phyloP scores from a whole-genome alignment of 2,888 invertebrate species.

The Drosophila cracens region DNA sequence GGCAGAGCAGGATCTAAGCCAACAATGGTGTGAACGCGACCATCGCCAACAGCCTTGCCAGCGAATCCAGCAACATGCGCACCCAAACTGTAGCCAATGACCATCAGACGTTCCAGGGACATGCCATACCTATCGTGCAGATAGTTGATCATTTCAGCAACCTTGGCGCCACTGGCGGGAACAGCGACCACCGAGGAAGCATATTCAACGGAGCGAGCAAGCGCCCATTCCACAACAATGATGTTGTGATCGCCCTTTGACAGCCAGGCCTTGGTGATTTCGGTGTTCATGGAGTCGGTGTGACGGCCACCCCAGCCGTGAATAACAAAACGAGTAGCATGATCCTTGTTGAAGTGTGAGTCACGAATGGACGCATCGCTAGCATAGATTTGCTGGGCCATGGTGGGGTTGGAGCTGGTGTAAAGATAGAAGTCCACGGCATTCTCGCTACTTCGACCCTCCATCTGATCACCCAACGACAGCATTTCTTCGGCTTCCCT shows the following conservation, averaged over 20 bases:
- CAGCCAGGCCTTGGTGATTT: conserved; percentile 85
- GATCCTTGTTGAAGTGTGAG: conserved; percentile 64
- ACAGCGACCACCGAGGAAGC: conserved; percentile 86
- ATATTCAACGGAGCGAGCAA: conserved; percentile 86
- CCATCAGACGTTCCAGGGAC: conserved; percentile 84
- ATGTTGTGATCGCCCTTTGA: conserved; percentile 87
- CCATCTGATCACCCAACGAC: conserved; percentile 32
- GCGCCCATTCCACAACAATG: conserved; percentile 87
- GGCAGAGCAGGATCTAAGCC: conserved; percentile 84
- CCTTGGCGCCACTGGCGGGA: conserved; percentile 69
- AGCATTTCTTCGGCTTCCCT: conserved; percentile 44
- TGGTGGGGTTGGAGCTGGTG: conserved; percentile 67
- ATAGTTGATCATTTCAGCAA: conserved; percentile 79
- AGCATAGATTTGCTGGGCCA: conserved; percentile 50
- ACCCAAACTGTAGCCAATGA: conserved; percentile 87
- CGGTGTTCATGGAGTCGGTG: conserved; percentile 81
- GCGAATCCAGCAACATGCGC: conserved; percentile 87
- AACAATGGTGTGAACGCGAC: conserved; percentile 87
- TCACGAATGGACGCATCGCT: conserved; percentile 34
- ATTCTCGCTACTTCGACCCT: conserved; percentile 47
- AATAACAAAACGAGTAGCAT: conserved; percentile 82
- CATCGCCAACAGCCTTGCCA: conserved; percentile 86
- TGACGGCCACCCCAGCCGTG: conserved; percentile 87
- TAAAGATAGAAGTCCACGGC: conserved; percentile 70
- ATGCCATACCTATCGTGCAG: conserved; percentile 85